These are phyloP conservation scores for Ondatra zibethicus DNA, from an alignment of 2,113 vertebrate species.

Conservation along the genomic window DNA sequence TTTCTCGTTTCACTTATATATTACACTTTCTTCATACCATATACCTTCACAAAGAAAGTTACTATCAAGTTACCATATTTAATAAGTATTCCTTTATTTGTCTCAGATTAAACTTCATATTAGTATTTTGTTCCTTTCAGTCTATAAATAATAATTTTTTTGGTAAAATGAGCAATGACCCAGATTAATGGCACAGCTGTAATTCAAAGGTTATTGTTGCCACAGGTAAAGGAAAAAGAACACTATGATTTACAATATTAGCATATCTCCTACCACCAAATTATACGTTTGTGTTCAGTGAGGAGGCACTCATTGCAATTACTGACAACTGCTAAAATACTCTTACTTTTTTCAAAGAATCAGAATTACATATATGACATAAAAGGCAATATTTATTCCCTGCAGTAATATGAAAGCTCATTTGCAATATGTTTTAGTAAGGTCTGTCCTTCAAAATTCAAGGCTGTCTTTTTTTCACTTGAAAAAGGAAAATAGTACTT, in stretches of 20 bases:
- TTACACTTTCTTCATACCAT: neutral
- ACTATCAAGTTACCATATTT: neutral
- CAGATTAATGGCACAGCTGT: neutral
- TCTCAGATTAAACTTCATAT: constrained; percentile 26
- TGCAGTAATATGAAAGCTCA: neutral
- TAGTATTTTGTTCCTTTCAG: constrained; percentile 5
- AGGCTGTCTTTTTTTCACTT: neutral
- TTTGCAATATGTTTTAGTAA: constrained; percentile 29
- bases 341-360: constrained; percentile 37
- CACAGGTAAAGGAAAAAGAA: constrained; percentile 48
- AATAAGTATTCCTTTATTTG: neutral
- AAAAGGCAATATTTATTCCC: constrained; percentile 55
- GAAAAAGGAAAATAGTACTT: constrained; percentile 48
- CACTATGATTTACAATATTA: constrained; percentile 54
- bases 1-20: neutral
- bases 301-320: constrained; percentile 40
- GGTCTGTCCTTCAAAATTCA: constrained; percentile 44
- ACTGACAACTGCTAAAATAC: constrained; percentile 65
- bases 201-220: constrained; percentile 55
- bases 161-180: constrained; percentile 52
- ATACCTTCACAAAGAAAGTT: constrained; percentile 19
- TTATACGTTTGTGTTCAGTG: constrained; percentile 53
- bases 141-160: constrained; percentile 53
- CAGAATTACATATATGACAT: constrained; percentile 20
- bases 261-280: constrained; percentile 31